Conservation (phyloP, 2,797 vertebrate species). For the Alectoris magna region DNA sequence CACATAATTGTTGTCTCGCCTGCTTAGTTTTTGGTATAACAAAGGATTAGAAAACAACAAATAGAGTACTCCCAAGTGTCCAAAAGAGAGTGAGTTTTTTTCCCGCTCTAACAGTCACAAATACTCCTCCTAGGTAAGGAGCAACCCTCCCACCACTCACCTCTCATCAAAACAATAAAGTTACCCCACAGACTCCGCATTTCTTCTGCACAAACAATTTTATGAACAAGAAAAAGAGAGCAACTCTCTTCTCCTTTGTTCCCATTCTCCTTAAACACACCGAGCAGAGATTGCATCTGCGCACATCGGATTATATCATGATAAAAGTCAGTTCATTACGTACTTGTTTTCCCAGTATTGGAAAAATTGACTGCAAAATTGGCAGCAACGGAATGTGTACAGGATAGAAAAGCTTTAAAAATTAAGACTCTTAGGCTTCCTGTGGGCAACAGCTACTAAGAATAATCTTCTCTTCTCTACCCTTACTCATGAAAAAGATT, state of each 20-base stretch:
- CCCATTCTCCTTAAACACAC: not conserved
- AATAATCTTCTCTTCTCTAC: not conserved
- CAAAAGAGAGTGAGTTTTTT: not conserved
- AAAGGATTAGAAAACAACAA: not conserved
- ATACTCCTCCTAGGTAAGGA: not conserved
- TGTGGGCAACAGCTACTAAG: not conserved
- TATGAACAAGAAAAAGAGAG: not conserved
- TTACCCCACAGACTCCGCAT: not conserved
- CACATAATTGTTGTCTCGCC: not conserved
- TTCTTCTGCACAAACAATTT: not conserved
- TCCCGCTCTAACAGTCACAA: not conserved
- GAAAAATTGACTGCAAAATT: not conserved
- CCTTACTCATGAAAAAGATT: not conserved
- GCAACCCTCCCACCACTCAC: not conserved
- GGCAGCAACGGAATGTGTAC: not conserved
- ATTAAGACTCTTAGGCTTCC: not conserved
- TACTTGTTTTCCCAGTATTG: not conserved
- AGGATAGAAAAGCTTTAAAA: not conserved
- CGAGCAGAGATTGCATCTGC: not conserved
- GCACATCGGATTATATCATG: not conserved
- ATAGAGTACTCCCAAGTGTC: not conserved
- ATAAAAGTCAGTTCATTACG: not conserved
- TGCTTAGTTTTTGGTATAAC: not conserved
- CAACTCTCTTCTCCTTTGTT: not conserved
- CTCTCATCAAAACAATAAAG: not conserved